Conservation (phyloP, 2,113 vertebrate species). For the Thomomys bottae region DNA sequence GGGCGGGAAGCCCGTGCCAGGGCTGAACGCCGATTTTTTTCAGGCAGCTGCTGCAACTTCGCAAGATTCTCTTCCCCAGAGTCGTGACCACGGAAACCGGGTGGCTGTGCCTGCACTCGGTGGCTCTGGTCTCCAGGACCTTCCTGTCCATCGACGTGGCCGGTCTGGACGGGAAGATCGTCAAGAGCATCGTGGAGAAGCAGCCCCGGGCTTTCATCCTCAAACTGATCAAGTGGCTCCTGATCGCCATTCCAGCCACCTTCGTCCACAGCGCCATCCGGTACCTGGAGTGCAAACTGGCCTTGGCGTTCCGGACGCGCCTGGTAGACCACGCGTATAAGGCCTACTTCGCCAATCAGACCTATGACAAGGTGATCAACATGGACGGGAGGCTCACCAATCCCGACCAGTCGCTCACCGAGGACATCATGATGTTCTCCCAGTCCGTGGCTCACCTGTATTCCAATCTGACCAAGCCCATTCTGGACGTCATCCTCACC, state of each 20-base stretch:
- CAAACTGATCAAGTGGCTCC: conserved; percentile 95
- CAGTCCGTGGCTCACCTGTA: conserved; percentile 98
- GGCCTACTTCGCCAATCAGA: conserved; percentile 96
- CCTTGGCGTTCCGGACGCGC: conserved; percentile 96
- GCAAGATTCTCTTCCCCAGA: conserved; percentile 93
- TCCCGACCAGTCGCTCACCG: conserved; percentile 97
- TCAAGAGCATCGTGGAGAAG: conserved; percentile 98
- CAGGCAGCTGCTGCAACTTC: conserved; percentile 92
- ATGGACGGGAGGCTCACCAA: conserved; percentile 97
- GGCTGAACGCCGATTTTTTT: conserved; percentile 93
- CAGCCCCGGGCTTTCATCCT: conserved; percentile 90
- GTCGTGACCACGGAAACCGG: conserved; percentile 91
- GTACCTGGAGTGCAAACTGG: conserved; percentile 96
- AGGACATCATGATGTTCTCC: conserved; percentile 98
- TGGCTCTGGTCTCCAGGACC: conserved; percentile 96
- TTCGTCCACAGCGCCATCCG: conserved; percentile 99
- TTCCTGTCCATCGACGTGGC: conserved; percentile 99
- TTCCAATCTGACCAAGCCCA: conserved; percentile 99
- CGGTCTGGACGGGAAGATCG: conserved; percentile 96
- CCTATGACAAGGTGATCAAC: conserved; percentile 96
- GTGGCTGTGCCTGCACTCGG: conserved; percentile 94
- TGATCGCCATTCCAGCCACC: conserved; percentile 97
- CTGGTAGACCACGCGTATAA: conserved; percentile 94
- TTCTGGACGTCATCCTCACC: conserved; percentile 96
- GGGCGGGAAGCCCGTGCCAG: conserved; percentile 84